A percentile compares a stretch with the other conserved stretches of the same genome.
Conservation (phyloP, 2,888 invertebrate species). For the Sarcophaga variegata region DNA sequence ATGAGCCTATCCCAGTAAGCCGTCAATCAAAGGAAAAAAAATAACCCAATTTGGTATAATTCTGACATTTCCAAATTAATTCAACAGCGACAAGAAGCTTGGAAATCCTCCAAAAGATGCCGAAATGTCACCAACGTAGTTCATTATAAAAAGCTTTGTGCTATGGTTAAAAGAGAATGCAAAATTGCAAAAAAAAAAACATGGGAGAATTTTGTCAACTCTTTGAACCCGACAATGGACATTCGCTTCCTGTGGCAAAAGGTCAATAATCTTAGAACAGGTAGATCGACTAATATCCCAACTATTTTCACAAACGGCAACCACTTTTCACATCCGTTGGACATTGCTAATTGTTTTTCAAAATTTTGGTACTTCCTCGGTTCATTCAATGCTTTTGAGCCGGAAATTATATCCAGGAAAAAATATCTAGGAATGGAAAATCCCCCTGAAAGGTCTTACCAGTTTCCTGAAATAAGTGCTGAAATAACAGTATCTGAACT, state of each 20-base stretch:
- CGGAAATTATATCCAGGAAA: not conserved
- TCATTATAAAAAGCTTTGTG: not conserved
- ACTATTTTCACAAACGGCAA: too few relatives aligned
- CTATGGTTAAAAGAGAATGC: not conserved
- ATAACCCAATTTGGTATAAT: constrained; percentile 5
- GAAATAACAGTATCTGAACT: not conserved
- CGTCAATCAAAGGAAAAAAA: not conserved
- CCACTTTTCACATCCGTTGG: not conserved
- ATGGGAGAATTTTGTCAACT: too few relatives aligned
- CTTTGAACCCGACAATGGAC: too few relatives aligned
- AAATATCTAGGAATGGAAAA: not conserved
- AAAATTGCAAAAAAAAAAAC: not conserved
- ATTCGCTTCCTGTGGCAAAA: too few relatives aligned
- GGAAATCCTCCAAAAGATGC: not conserved
- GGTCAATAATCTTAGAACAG: too few relatives aligned
- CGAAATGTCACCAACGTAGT: not conserved
- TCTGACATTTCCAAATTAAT: not conserved
- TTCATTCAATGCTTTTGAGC: too few relatives aligned
- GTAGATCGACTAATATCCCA: too few relatives aligned
- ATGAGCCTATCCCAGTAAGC: constrained; percentile 10
- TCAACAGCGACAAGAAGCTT: not conserved
- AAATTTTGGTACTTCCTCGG: too few relatives aligned
- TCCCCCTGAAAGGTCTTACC: not conserved
- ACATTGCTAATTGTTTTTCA: not conserved
- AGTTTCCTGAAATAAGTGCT: not conserved